Evolutionary conservation across 2,888 invertebrate species (phyloP), one percentile per base, ranked within the genome.

Genomic region (Yponomeuta sedellus): DNA sequence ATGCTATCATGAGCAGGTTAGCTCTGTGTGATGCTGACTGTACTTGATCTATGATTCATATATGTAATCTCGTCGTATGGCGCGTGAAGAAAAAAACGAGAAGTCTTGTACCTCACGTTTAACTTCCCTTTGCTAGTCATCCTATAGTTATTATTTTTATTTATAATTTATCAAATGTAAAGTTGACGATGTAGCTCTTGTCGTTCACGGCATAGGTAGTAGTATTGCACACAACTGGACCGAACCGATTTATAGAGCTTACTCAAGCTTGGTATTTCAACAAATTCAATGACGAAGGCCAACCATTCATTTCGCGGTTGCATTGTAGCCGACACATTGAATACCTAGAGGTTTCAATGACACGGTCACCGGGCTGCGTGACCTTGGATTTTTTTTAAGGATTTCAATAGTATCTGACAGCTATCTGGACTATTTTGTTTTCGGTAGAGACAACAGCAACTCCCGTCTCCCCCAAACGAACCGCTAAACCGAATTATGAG

Each of bases 301-400:
- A 52, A 52, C 44, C 44, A 52, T 52, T 52, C 44, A 52, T 52
- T 52, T 52, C 16, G 44, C 44, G 44, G 44, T 52, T 52, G 44
- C 44, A 52, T 52, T 52, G 12, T 52, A 16, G 5, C 44, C 16
- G 44, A 12, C 44, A 52, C 16, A 52, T 52, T 52, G 16, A 52
- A 52, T 52, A 16, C 44, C 44, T 16, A 12, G 44, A 12, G 44
- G 16, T 52, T 16, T 52, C 44, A 52, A 16, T 52, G 44, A 52
- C 20, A 22, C 22, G 22, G 20, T 59, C 59, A 25, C 22, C 25
- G 8, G 1, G 20, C 20, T 20, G 11, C 22, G 25, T 10, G 59
- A 59, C 59, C 25, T 6, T 59, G 59, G 20, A 10, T 59, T 59
- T 59, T 59, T 6, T 59, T 59, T 34, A 10, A 25, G 20, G 22